These are phyloP conservation scores for Procavia capensis DNA, from an alignment of 2,113 vertebrate species.

Conservation along the genomic window DNA sequence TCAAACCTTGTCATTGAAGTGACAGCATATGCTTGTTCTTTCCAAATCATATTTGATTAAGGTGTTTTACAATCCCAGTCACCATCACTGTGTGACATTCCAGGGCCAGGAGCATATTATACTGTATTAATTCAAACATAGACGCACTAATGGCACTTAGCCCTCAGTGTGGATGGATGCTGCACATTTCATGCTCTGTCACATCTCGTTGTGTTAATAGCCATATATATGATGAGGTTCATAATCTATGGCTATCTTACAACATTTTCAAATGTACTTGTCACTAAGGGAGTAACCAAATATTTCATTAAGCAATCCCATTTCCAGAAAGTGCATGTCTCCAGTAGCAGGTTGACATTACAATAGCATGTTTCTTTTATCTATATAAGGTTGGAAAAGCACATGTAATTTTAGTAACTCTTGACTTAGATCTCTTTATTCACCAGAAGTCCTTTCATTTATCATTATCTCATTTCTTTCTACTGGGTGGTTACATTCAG, in stretches of 20 bases:
- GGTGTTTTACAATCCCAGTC: not conserved
- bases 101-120: not conserved
- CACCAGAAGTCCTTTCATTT: not conserved
- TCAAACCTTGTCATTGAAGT: conserved; percentile 25
- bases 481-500: not conserved
- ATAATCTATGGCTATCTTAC: conserved; percentile 31
- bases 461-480: not conserved
- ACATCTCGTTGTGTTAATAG: conserved; percentile 56
- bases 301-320: conserved; percentile 10
- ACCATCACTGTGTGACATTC: not conserved
- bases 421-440: not conserved
- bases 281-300: conserved; percentile 11
- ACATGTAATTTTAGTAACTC: not conserved
- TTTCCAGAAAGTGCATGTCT: not conserved
- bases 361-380: not conserved
- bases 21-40: conserved; percentile 45
- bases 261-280: conserved; percentile 26
- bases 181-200: conserved; percentile 49
- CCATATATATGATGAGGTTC: not conserved
- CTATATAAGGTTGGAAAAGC: not conserved
- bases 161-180: not conserved
- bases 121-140: conserved; percentile 42
- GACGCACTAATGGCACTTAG: not conserved
- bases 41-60: conserved; percentile 45
- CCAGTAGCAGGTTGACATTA: not conserved